These are phyloP conservation scores for Paratilapia polleni DNA, from an alignment of 2,113 vertebrate species.

Conservation along the genomic window DNA sequence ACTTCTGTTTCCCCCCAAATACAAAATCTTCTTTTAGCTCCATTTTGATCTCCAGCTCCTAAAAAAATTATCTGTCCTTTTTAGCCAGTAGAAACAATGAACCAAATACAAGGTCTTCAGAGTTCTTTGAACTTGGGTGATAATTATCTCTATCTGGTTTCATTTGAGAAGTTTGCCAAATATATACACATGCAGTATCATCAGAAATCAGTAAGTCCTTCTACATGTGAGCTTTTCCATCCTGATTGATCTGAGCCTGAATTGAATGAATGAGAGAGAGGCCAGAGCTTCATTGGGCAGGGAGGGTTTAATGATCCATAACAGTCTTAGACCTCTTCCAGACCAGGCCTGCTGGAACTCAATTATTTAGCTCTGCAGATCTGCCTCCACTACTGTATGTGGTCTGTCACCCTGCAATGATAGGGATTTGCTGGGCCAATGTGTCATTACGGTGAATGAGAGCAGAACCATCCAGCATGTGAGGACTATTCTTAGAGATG, in stretches of 20 bases:
- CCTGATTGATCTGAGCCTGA: constrained; percentile 30
- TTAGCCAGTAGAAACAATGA: neutral
- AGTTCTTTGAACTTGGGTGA: neutral
- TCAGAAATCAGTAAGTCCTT: neutral
- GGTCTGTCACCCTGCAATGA: constrained; percentile 52
- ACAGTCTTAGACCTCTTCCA: constrained; percentile 44
- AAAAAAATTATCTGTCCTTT: neutral
- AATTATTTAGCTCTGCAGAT: constrained; percentile 62
- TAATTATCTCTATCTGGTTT: neutral
- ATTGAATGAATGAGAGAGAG: neutral
- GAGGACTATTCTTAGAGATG: constrained; percentile 47
- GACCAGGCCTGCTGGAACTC: constrained; percentile 55
- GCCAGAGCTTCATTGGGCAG: neutral
- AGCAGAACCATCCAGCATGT: constrained; percentile 19
- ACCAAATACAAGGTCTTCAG: neutral
- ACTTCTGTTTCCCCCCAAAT: too few relatives aligned
- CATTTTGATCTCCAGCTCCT: neutral
- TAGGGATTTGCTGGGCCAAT: constrained; percentile 37
- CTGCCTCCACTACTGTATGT: constrained; percentile 9
- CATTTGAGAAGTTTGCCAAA: neutral
- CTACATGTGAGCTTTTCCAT: neutral
- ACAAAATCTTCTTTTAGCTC: neutral
- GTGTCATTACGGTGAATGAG: constrained; percentile 53
- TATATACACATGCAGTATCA: neutral
- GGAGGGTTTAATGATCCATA: constrained; percentile 44